These are phyloP conservation scores for Hydraecia micacea DNA, from an alignment of 2,888 invertebrate genomes.

Conservation along the genomic window DNA sequence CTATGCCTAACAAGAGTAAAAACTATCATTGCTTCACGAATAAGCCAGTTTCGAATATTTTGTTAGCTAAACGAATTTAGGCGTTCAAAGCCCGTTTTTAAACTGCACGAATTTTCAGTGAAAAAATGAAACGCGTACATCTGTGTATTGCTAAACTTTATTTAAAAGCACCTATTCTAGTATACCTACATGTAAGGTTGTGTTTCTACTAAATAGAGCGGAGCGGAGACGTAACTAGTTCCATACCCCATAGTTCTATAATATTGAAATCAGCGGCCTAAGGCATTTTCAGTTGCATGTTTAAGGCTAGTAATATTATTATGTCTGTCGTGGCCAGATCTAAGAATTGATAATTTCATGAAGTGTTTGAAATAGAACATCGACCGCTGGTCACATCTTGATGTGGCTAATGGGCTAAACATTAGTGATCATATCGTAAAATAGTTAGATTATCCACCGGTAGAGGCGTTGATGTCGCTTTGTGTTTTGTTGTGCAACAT, in stretches of 20 bases:
- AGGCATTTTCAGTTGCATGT: not conserved
- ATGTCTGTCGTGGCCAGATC: too few relatives aligned
- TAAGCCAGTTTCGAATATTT: slow-evolving; percentile 24
- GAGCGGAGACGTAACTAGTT: not conserved
- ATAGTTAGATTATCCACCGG: too few relatives aligned
- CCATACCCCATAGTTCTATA: not conserved
- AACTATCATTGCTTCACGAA: slow-evolving; percentile 5
- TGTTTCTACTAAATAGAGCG: not conserved
- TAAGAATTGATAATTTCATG: too few relatives aligned
- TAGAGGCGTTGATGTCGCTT: too few relatives aligned
- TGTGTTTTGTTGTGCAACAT: too few relatives aligned
- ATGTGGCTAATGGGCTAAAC: too few relatives aligned
- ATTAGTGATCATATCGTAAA: too few relatives aligned
- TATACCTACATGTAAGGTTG: too few relatives aligned
- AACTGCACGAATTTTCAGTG: slow-evolving; percentile 3
- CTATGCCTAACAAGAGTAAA: not conserved
- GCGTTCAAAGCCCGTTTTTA: slow-evolving; percentile 5
- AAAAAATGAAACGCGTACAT: slow-evolving; percentile 1
- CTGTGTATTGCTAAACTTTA: slow-evolving; percentile 1
- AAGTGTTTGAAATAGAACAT: too few relatives aligned
- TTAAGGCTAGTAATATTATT: not conserved
- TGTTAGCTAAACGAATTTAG: slow-evolving; percentile 30
- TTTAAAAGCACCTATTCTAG: not conserved
- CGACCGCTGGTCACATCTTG: too few relatives aligned
- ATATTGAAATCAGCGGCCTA: not conserved